Evolutionary conservation across 2,797 vertebrate genomes (phyloP).

Genomic region (Rhynchotus rufescens): DNA sequence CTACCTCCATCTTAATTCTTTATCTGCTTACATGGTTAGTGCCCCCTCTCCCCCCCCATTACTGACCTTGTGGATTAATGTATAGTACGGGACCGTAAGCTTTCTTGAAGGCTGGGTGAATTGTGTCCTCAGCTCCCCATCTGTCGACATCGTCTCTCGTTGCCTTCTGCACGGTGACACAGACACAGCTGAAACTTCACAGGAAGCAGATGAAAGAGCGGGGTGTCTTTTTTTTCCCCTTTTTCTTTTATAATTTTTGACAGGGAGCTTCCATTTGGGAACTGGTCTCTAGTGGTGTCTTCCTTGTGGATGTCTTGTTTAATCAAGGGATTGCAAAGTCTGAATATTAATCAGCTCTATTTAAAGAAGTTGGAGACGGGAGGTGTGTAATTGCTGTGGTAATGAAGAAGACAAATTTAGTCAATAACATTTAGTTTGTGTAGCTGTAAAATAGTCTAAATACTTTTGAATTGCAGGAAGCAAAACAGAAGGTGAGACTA

Average conservation of each 20-base stretch:
- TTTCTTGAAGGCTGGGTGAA: constrained; percentile 75
- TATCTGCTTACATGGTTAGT: constrained; percentile 58
- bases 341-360: constrained; percentile 41
- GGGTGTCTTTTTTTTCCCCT: background rate
- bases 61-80: constrained; percentile 75
- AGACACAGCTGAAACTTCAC: constrained; percentile 47
- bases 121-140: constrained; percentile 74
- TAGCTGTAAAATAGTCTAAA: background rate
- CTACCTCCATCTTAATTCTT: constrained; percentile 72
- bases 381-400: constrained; percentile 1
- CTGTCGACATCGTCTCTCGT: constrained; percentile 60
- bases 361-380: constrained; percentile 32
- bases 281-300: constrained; percentile 1
- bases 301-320: constrained; percentile 36
- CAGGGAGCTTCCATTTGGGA: constrained; percentile 37
- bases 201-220: constrained; percentile 51
- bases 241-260: background rate
- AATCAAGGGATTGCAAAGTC: constrained; percentile 34
- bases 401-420: background rate
- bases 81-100: constrained; percentile 67
- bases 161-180: constrained; percentile 59
- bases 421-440: background rate
- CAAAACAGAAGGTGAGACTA: background rate
- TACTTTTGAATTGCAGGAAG: background rate
- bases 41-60: constrained; percentile 35